A percentile compares a stretch with the other conserved stretches of the same genome.
Conservation (phyloP, 2,797 vertebrate genomes). For the Coracias cyanogaster region DNA sequence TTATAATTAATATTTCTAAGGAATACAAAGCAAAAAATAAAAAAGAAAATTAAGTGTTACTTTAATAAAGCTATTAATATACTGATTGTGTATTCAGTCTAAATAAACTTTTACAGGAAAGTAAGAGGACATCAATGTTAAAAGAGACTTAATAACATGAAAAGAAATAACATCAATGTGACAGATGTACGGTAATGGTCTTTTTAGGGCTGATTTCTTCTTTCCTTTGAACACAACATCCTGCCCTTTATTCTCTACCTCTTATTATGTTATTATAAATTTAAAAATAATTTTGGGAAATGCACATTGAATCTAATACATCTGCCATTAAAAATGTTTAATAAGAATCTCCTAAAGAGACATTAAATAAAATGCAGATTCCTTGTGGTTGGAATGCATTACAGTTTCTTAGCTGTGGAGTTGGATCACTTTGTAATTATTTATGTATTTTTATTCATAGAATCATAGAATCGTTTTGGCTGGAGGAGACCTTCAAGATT, state of each 20-base stretch:
- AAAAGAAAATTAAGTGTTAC: neutral
- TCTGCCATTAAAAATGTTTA: neutral
- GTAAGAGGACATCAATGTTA: neutral
- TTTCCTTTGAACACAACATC: neutral
- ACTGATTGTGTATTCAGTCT: neutral
- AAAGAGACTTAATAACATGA: neutral
- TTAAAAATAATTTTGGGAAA: neutral
- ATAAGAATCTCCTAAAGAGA: neutral
- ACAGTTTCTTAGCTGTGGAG: neutral
- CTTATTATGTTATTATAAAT: neutral
- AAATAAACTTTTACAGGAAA: neutral
- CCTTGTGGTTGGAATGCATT: neutral
- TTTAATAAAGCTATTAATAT: neutral
- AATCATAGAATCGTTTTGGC: too few species aligned
- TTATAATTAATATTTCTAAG: neutral
- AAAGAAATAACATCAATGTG: neutral
- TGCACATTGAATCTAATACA: neutral
- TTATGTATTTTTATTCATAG: neutral
- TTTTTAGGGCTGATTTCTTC: neutral
- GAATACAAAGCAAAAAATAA: neutral
- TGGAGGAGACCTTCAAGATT: too few species aligned
- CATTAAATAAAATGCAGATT: neutral
- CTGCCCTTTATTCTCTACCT: neutral
- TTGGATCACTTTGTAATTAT: neutral
- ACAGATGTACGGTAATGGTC: neutral